These are phyloP conservation scores for Archips xylosteana DNA, from an alignment of 2,888 invertebrate genomes.

Conservation along the genomic window DNA sequence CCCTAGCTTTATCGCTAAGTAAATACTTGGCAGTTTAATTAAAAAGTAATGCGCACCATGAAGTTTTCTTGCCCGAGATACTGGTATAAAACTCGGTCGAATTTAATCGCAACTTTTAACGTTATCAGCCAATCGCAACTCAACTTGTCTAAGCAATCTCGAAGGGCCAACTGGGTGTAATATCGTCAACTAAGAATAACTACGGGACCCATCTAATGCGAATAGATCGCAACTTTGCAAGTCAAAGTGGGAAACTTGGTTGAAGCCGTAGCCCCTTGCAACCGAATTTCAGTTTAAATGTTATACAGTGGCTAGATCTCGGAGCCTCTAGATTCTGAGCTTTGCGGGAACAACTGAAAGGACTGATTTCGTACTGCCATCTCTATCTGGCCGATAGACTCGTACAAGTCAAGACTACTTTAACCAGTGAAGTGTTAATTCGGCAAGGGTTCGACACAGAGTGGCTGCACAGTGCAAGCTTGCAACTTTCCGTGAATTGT, in stretches of 20 bases:
- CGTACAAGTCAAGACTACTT: constrained; percentile 4
- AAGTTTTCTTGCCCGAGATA: neutral
- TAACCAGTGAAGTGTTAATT: constrained; percentile 12
- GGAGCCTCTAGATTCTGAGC: constrained; percentile 15
- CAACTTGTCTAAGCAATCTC: constrained; percentile 9
- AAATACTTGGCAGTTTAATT: constrained; percentile 27
- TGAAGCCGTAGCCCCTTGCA: constrained; percentile 50
- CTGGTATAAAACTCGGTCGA: constrained; percentile 1
- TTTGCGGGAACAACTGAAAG: constrained; percentile 20
- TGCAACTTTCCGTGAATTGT: constrained; percentile 4
- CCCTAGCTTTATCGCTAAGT: constrained; percentile 22
- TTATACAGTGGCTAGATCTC: constrained; percentile 32
- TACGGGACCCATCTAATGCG: constrained; percentile 39
- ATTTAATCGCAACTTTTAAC: constrained; percentile 2
- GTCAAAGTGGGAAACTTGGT: constrained; percentile 54
- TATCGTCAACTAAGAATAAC: constrained; percentile 41
- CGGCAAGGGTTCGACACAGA: neutral
- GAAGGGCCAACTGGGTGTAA: constrained; percentile 40
- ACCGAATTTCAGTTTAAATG: constrained; percentile 44
- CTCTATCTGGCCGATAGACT: neutral
- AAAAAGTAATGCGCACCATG: constrained; percentile 14
- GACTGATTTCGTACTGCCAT: constrained; percentile 7
- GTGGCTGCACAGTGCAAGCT: constrained; percentile 7
- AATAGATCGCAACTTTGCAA: constrained; percentile 51
- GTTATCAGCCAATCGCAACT: constrained; percentile 11